Evolutionary conservation across 2,797 vertebrate species (phyloP).

Genomic region (Anabacerthia variegaticeps): DNA sequence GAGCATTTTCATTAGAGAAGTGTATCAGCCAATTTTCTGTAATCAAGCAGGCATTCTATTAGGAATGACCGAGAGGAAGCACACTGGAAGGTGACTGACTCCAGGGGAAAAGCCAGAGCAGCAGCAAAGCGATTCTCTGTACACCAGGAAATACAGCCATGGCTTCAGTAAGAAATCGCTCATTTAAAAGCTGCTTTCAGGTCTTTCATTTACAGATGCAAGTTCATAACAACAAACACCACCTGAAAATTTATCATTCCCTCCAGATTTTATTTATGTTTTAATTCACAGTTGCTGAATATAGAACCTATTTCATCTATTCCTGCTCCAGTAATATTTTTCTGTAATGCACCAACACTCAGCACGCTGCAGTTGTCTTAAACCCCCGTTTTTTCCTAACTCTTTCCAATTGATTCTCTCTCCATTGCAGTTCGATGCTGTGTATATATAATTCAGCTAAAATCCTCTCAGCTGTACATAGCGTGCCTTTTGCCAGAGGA

Average conservation of each 20-base stretch:
- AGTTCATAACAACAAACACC: background rate
- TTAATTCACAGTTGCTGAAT: slow-evolving; percentile 9
- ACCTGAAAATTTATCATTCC: slow-evolving; percentile 4
- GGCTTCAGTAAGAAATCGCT: background rate
- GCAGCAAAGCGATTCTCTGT: background rate
- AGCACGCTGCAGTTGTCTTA: background rate
- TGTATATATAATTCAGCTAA: background rate
- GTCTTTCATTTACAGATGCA: background rate
- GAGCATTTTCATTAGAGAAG: slow-evolving; percentile 44
- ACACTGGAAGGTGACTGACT: slow-evolving; percentile 10
- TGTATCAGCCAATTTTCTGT: slow-evolving; percentile 32
- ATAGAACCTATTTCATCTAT: background rate
- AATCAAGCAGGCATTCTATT: slow-evolving; percentile 34
- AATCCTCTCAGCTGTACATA: slow-evolving; percentile 34
- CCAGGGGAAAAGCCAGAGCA: background rate
- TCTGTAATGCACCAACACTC: background rate
- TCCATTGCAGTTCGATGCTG: background rate
- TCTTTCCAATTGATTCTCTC: background rate
- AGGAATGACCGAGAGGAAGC: background rate
- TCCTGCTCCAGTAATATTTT: background rate
- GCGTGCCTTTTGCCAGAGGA: slow-evolving; percentile 43
- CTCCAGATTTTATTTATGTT: background rate
- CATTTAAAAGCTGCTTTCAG: background rate
- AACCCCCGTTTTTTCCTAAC: background rate
- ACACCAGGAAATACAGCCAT: background rate